phyloP scores from a whole-genome alignment of 2,113 vertebrate genomes.

The zebrafish (Danio rerio) region GRCz12tu NC_133176.1:39180501-39181000 shows the following conservation, averaged over 20 bases:
- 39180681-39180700: neutral
- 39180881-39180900: conserved; percentile 99
- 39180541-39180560: too few species aligned
- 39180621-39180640: neutral
- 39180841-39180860: conserved; percentile 99
- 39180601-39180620: conserved; percentile 49
- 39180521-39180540: too few species aligned
- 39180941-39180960: conserved; percentile 99
- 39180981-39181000: conserved; percentile 98
- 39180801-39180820: conserved; percentile 5
- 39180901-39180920: conserved; percentile 99
- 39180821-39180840: conserved; percentile 80
- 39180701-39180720: conserved; percentile 33
- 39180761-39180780: conserved; percentile 30
- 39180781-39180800: neutral
- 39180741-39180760: neutral
- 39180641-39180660: neutral
- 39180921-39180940: conserved; percentile 99
- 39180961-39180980: conserved; percentile 98
- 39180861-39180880: conserved; percentile 98
- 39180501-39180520: too few species aligned
- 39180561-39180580: neutral
- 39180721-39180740: conserved; percentile 40
- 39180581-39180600: neutral
- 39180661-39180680: conserved; percentile 33